phyloP scores from a whole-genome alignment of 2,113 vertebrate species.

The Hippolais icterina region DNA sequence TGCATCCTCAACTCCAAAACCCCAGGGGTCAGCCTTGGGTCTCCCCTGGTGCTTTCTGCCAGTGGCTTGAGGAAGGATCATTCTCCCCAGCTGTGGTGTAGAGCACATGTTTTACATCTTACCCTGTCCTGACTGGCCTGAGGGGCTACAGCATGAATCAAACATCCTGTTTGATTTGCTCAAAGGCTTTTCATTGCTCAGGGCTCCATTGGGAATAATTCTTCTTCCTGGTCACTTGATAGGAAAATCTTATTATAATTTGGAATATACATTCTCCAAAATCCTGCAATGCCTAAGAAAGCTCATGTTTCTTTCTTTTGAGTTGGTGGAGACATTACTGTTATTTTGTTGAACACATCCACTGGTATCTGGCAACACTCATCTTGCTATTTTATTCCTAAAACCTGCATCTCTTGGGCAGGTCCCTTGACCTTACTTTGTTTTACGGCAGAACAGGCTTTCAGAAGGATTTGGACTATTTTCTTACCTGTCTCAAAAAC shows the following conservation, averaged over 20 bases:
- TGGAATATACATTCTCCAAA: neutral
- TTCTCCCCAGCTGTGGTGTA: neutral
- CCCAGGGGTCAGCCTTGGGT: neutral
- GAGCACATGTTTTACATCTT: neutral
- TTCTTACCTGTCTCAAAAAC: neutral
- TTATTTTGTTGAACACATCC: neutral
- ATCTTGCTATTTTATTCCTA: neutral
- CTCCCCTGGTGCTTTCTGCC: neutral
- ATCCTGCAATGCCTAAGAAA: neutral
- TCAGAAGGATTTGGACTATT: neutral
- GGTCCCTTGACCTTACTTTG: neutral
- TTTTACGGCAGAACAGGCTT: neutral
- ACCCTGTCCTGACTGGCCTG: neutral
- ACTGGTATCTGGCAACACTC: neutral
- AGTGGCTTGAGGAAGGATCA: neutral
- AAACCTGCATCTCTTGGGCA: neutral
- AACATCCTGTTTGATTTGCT: neutral
- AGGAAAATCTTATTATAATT: neutral
- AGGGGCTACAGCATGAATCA: neutral
- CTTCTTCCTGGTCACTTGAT: neutral
- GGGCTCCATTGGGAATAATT: neutral
- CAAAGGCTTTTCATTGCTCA: neutral
- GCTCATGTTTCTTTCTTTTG: neutral
- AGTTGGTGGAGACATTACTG: neutral
- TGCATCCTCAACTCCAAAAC: neutral